phyloP scores from a whole-genome alignment of 2,888 invertebrate species.

The Petrolisthes cinctipes region DNA sequence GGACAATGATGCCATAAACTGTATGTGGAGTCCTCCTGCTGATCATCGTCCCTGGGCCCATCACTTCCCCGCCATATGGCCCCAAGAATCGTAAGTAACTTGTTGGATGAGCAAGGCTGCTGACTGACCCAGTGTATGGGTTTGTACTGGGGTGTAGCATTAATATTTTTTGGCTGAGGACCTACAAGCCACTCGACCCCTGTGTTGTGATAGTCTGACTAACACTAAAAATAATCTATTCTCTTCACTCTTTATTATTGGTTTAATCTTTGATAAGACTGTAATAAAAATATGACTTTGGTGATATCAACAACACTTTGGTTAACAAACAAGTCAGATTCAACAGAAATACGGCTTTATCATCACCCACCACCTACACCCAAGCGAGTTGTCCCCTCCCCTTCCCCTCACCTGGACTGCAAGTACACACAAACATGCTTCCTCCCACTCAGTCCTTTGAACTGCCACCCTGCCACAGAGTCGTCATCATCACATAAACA shows the following conservation, averaged over 20 bases:
- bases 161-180: neutral
- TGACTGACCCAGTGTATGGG: neutral
- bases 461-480: neutral
- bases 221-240: conserved; percentile 32
- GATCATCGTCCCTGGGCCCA: no score
- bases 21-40: no score
- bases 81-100: conserved; percentile 5
- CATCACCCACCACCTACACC: conserved; percentile 27
- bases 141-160: neutral
- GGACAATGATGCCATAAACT: no score
- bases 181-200: conserved; percentile 17
- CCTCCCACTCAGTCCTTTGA: conserved; percentile 8
- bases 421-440: conserved; percentile 11
- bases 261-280: conserved; percentile 33
- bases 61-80: neutral
- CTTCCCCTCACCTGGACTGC: conserved; percentile 11
- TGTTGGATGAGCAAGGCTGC: neutral
- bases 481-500: no score
- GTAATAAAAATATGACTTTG: conserved; percentile 51
- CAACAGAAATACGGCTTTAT: conserved; percentile 26
- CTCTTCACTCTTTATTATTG: conserved; percentile 24
- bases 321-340: conserved; percentile 45
- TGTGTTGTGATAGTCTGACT: conserved; percentile 18
- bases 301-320: conserved; percentile 50
- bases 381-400: conserved; percentile 27